These are phyloP conservation scores for Campoletis raptor DNA, from an alignment of 2,888 invertebrate genomes.

Conservation along the genomic window DNA sequence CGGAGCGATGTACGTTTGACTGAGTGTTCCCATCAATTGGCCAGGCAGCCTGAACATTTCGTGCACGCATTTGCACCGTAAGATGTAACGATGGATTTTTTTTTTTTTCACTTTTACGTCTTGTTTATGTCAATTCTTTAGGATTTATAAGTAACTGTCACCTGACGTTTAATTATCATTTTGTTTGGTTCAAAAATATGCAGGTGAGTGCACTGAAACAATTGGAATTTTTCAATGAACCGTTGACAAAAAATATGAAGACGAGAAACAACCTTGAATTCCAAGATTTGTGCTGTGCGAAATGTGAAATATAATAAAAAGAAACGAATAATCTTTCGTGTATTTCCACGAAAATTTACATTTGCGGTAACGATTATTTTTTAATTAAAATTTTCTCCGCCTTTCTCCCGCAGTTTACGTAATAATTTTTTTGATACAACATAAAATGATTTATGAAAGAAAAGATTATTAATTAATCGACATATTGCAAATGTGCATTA, in stretches of 20 bases:
- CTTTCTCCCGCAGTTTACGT: too few relatives aligned
- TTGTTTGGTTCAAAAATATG: not conserved
- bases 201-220: too few relatives aligned
- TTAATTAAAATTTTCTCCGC: too few relatives aligned
- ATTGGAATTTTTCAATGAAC: too few relatives aligned
- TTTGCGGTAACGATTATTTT: too few relatives aligned
- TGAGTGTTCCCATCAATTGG: conserved; percentile 39
- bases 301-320: too few relatives aligned
- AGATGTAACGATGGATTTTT: not conserved
- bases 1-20: conserved; percentile 30
- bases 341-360: too few relatives aligned
- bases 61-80: conserved; percentile 19
- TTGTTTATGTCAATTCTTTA: not conserved
- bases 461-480: not conserved
- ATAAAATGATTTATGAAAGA: not conserved
- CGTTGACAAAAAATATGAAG: too few relatives aligned
- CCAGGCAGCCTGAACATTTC: not conserved
- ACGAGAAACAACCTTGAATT: too few relatives aligned
- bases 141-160: not conserved
- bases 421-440: too few relatives aligned
- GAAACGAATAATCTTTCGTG: too few relatives aligned
- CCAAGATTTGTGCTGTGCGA: too few relatives aligned
- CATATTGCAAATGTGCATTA: not conserved
- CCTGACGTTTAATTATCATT: not conserved
- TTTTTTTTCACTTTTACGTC: conserved; percentile 9